Base-by-base conservation (phyloP, 1,140 invertebrate genomes). In the Diorhabda carinulata region DNA sequence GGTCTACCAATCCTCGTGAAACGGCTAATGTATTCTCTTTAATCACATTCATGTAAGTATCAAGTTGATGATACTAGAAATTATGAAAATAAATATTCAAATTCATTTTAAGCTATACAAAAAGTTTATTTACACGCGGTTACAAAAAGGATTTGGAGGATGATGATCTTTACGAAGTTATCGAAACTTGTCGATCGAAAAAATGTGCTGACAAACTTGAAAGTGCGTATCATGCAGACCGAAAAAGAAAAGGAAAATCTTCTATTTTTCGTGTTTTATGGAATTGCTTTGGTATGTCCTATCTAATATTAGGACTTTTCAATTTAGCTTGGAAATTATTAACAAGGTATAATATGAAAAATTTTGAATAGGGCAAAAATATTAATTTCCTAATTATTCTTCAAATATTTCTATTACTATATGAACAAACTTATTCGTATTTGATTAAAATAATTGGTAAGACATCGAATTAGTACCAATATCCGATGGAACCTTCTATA, bases 131-230 rank as follows among this genome's bases (percentile, higher is more conserved):
- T 66, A 45, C 58, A 10, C 73, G 74, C 67, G 74, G 69, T n/a
- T 69, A 68, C 3, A 73, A 71, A 64, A 67, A 69, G 40, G 77
- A 76, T 43, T 59, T 78, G 10, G 64, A 74, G 61, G 77, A 78
- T 60, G 68, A 73, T 43, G 77, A 78, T 61, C 63, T 78, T 43
- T 78, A 76, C 58, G 69, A 76, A 64, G 72, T 77, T 9, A 66
- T 73, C 3, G 70, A 70, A 25, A n/a, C 43, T 4, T 77, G 73
- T 40, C 62, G 70, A 60, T 74, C 77, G 3, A 67, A 70, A 57
- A 65, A 57, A 59, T 66, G 70, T 10, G 72, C 71, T 3, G 69
- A 77, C 41, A 9, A 59, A 56, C 67, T 77, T 42, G 74, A 77
- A 71, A 68, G 73, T 59, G 64, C 69, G 41, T 77, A 62, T 42